A percentile compares a stretch with the other conserved stretches of the same genome.
Evolutionary conservation across 1,140 invertebrate species (phyloP).

Genomic region (Zaprionus lachaisei): DNA sequence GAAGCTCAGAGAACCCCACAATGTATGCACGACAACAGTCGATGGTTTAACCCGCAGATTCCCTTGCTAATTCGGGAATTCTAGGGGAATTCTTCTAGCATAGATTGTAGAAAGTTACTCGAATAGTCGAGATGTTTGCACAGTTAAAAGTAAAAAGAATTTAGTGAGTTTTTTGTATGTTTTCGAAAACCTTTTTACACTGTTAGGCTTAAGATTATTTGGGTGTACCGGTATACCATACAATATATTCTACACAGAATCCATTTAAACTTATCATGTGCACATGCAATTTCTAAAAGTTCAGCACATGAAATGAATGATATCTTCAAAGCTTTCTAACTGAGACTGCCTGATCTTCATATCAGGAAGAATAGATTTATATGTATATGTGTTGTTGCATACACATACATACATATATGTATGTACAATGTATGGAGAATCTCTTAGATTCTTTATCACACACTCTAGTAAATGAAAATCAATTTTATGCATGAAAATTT

Average conservation of each 20-base stretch:
- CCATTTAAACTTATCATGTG: not conserved
- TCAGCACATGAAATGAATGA: not conserved
- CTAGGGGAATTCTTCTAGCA: not conserved
- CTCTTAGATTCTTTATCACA: not conserved
- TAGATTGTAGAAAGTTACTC: not conserved
- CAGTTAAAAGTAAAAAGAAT: too few relatives aligned
- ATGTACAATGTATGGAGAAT: not conserved
- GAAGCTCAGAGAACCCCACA: not conserved
- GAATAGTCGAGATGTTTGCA: not conserved
- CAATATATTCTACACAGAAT: not conserved
- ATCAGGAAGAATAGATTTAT: too few relatives aligned
- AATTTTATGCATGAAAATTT: slow-evolving; percentile 2
- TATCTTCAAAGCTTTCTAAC: not conserved
- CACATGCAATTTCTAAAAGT: not conserved
- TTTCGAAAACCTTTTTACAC: too few relatives aligned
- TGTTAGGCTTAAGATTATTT: too few relatives aligned
- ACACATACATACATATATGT: too few relatives aligned
- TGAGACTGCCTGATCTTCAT: not conserved
- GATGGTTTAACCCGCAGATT: not conserved
- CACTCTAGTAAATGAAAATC: not conserved
- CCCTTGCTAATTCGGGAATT: not conserved
- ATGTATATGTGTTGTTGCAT: too few relatives aligned
- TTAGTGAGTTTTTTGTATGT: too few relatives aligned
- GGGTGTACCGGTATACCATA: too few relatives aligned
- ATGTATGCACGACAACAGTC: not conserved